These are phyloP conservation scores for Spilogale gracilis DNA, from an alignment of 2,113 vertebrate species.

Conservation along the genomic window DNA sequence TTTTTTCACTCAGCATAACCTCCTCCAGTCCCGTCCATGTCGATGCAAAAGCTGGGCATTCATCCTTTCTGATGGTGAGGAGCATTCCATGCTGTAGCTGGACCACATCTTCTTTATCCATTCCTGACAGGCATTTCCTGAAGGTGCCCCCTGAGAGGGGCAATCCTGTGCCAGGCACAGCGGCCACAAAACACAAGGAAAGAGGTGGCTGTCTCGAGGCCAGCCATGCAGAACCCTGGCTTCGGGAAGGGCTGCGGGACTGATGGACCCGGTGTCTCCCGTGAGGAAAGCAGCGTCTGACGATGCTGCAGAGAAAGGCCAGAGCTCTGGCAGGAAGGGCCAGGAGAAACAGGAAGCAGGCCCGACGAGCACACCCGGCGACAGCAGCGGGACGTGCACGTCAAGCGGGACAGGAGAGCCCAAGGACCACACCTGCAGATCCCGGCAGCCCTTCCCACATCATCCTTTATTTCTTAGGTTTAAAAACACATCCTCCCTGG, in stretches of 20 bases:
- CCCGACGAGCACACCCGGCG: rapidly evolving
- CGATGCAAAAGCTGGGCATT: too few relatives aligned
- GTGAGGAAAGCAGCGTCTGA: rapidly evolving
- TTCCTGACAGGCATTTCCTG: neutral
- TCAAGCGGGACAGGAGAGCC: rapidly evolving
- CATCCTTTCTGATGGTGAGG: too few relatives aligned
- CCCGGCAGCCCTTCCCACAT: rapidly evolving
- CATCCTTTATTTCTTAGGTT: neutral
- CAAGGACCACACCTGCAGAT: rapidly evolving
- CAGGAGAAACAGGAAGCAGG: rapidly evolving
- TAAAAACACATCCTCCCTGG: rapidly evolving
- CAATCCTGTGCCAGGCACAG: rapidly evolving
- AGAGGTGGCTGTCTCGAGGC: rapidly evolving
- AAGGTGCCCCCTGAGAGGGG: rapidly evolving
- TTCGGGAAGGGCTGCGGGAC: rapidly evolving
- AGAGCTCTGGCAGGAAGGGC: neutral
- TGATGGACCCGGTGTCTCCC: rapidly evolving
- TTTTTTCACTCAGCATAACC: too few relatives aligned
- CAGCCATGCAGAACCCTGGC: rapidly evolving
- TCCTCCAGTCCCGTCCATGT: too few relatives aligned
- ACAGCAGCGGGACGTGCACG: rapidly evolving
- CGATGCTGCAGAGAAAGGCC: neutral
- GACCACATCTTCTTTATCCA: too few relatives aligned
- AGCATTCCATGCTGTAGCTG: too few relatives aligned
- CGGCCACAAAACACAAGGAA: rapidly evolving